Evolutionary conservation across 2,797 vertebrate genomes (phyloP).

Genomic region (Nyctalus aviator): DNA sequence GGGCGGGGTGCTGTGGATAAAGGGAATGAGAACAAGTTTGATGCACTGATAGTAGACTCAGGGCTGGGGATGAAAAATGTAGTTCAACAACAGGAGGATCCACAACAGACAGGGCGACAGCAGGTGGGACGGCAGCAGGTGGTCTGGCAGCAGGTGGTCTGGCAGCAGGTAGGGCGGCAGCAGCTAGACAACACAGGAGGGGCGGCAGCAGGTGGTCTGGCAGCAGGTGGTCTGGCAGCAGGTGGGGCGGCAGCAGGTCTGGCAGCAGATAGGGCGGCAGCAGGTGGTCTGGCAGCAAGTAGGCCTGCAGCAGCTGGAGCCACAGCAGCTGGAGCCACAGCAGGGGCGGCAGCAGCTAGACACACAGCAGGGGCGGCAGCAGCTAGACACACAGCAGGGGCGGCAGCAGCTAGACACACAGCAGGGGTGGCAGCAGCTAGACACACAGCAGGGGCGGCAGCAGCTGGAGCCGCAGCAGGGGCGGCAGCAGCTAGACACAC

Average conservation of each 20-base stretch:
- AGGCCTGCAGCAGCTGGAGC: too few relatives aligned
- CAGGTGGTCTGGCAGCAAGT: too few relatives aligned
- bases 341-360: background rate
- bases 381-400: background rate
- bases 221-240: too few relatives aligned
- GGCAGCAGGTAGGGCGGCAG: too few relatives aligned
- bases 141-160: background rate
- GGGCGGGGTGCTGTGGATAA: background rate
- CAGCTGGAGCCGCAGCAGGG: background rate
- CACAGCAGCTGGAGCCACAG: background rate
- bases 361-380: constrained; percentile 3
- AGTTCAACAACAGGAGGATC: constrained; percentile 14
- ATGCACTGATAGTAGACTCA: background rate
- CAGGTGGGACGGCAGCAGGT: background rate
- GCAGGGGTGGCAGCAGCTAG: too few relatives aligned
- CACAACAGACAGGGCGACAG: background rate
- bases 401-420: too few relatives aligned
- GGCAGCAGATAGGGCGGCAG: too few relatives aligned
- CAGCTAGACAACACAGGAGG: too few relatives aligned
- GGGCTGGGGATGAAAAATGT: background rate
- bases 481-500: background rate
- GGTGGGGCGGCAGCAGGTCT: too few relatives aligned
- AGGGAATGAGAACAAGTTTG: background rate
- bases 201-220: too few relatives aligned
- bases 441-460: too few relatives aligned